Evolutionary conservation across 2,888 invertebrate genomes (phyloP), one percentile per base, ranked within the genome.

Genomic region (Synanthedon vespiformis): DNA sequence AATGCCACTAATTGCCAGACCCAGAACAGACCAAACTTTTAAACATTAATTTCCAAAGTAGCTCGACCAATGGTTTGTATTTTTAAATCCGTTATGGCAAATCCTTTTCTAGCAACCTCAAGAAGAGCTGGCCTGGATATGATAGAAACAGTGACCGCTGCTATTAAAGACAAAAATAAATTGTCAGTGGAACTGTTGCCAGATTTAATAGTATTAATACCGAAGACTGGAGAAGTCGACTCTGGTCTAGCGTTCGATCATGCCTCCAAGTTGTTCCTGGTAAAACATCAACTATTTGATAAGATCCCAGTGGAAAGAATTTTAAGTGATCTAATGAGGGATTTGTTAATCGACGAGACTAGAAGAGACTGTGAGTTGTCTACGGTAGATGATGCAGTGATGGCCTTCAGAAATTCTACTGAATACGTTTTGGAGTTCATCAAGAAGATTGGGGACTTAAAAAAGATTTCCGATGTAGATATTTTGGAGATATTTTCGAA

Each of bases 241-340:
- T 53, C 62, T 0, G 59, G 57, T 48, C 48, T 47, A 0, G 57
- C 66, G 1, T 75, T 74, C 51, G 63, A 70, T 22, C 56, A 48
- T 0, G 65, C 74, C 2, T 51, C 65, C 0, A 59, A 66, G 3
- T 53, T 70, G 1, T 72, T 70, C 11, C 41, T 62, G 0, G 72
- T 77, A 3, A 78, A 74, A 61, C 64, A 72, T 2, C 69, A 68
- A 4, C 40, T 80, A 0, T 80, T 72, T 22, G 57, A 63, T 0
- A 51, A 57, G 0, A 44, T 53, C 0, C 50, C 49, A 4, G 13
- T 72, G 0, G 53, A 59, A n/a, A 41, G 58, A 2, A 53, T 65
- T 0, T 49, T 59, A 0, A 4, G 52, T 1, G 53, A 58, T 10
- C 12, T 67, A 6, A 22, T 68, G 0, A 49, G 56, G n/a, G 56